These are phyloP conservation scores for Callaeas wilsoni DNA, from an alignment of 2,113 vertebrate species.

Conservation along the genomic window DNA sequence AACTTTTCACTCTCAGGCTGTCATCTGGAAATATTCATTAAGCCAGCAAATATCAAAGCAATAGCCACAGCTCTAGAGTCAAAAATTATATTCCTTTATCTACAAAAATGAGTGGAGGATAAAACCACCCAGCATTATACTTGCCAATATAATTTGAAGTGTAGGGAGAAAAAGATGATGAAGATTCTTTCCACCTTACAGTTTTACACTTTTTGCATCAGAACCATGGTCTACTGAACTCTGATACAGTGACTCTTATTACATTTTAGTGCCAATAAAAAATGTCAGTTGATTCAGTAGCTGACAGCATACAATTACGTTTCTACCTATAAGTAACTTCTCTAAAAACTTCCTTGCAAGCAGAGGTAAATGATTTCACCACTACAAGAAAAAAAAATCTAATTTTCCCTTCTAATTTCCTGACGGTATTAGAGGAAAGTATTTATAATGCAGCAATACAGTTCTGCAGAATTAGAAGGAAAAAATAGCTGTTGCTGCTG, in stretches of 20 bases:
- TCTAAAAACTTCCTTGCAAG: not conserved
- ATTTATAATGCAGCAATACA: not conserved
- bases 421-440: not conserved
- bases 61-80: not conserved
- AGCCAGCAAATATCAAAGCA: not conserved
- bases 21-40: not conserved
- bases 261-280: not conserved
- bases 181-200: not conserved
- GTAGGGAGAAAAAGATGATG: not conserved
- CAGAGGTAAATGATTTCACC: not conserved
- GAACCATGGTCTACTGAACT: not conserved
- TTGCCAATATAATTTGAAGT: not conserved
- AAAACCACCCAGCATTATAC: not conserved
- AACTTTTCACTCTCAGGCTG: not conserved
- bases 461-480: not conserved
- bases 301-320: not conserved
- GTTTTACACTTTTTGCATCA: not conserved
- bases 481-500: not conserved
- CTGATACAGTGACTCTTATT: not conserved
- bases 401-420: constrained; percentile 4
- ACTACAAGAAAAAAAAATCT: not conserved
- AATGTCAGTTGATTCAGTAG: not conserved
- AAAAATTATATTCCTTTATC: not conserved
- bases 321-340: not conserved
- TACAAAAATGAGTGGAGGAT: not conserved